Conservation (phyloP, 2,797 vertebrate genomes). For the Peromyscus eremicus region DNA sequence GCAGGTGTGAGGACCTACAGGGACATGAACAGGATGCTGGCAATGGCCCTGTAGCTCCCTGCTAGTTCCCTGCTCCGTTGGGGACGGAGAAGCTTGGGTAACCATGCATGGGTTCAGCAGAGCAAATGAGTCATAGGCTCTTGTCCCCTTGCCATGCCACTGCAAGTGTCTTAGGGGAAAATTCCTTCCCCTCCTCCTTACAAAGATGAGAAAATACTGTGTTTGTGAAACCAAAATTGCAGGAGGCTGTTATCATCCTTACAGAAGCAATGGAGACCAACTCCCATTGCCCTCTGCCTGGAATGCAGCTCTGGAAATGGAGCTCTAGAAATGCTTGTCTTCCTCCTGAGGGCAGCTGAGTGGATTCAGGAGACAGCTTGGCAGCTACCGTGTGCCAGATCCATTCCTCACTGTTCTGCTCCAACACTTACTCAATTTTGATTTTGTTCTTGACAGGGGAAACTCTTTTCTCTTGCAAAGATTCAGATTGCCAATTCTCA, state of each 20-base stretch:
- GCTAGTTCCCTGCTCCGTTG: neutral
- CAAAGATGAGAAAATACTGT: slow-evolving; percentile 60
- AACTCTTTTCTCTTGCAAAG: slow-evolving; percentile 44
- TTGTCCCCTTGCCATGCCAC: neutral
- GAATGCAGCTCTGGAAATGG: neutral
- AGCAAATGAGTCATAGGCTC: slow-evolving; percentile 43
- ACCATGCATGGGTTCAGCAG: neutral
- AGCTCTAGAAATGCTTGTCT: neutral
- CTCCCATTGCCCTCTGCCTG: neutral
- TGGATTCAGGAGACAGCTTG: neutral
- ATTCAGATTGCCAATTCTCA: slow-evolving; percentile 36
- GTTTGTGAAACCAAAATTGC: slow-evolving; percentile 72
- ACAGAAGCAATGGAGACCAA: neutral
- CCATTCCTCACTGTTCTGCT: slow-evolving; percentile 27
- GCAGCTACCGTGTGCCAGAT: neutral
- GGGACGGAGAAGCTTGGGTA: neutral
- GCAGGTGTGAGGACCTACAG: neutral
- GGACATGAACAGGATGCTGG: neutral
- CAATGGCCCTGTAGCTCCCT: neutral
- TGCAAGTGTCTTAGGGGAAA: slow-evolving; percentile 64
- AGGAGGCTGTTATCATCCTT: slow-evolving; percentile 24
- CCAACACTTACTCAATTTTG: neutral
- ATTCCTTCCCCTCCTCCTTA: neutral
- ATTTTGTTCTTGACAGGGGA: slow-evolving; percentile 64
- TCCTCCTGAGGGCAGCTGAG: neutral